Conservation (phyloP, 2,797 vertebrate genomes). For the Brachyalestes nurse region DNA sequence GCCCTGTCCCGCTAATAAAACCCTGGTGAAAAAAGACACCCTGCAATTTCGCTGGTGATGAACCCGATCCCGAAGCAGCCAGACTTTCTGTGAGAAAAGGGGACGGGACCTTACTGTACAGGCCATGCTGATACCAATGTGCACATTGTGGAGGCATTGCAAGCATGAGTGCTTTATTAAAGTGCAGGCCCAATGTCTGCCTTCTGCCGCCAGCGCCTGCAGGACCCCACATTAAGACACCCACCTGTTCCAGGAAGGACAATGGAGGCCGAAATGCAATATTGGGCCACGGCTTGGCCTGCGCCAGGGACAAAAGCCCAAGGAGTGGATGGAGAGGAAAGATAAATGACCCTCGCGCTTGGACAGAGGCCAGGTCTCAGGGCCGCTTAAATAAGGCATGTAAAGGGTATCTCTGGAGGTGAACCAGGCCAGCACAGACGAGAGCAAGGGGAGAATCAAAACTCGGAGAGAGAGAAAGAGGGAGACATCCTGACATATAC, state of each 20-base stretch:
- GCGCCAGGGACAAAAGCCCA: slow-evolving; percentile 72
- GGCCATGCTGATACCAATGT: slow-evolving; percentile 68
- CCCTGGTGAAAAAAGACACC: slow-evolving; percentile 70
- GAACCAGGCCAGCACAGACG: slow-evolving; percentile 54
- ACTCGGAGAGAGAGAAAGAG: slow-evolving; percentile 47
- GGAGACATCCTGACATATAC: not conserved
- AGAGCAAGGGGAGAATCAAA: slow-evolving; percentile 45
- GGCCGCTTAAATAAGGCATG: slow-evolving; percentile 75
- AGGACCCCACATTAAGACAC: slow-evolving; percentile 83
- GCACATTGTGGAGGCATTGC: slow-evolving; percentile 75
- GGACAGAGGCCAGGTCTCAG: slow-evolving; percentile 69
- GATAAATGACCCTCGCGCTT: slow-evolving; percentile 78
- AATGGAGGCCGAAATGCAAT: slow-evolving; percentile 83
- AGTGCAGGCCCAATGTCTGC: slow-evolving; percentile 73
- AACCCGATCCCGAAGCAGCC: slow-evolving; percentile 71
- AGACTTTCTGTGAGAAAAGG: slow-evolving; percentile 65
- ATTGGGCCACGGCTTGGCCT: slow-evolving; percentile 70
- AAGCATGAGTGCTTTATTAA: slow-evolving; percentile 82
- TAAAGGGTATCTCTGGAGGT: slow-evolving; percentile 64
- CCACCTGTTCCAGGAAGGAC: slow-evolving; percentile 87
- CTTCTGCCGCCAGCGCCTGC: slow-evolving; percentile 56
- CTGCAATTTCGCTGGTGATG: slow-evolving; percentile 77
- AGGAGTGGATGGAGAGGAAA: slow-evolving; percentile 72
- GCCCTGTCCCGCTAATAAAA: slow-evolving; percentile 68
- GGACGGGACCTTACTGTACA: slow-evolving; percentile 76